phyloP scores from a whole-genome alignment of 2,888 invertebrate species.

The Dynastes tityus region DNA sequence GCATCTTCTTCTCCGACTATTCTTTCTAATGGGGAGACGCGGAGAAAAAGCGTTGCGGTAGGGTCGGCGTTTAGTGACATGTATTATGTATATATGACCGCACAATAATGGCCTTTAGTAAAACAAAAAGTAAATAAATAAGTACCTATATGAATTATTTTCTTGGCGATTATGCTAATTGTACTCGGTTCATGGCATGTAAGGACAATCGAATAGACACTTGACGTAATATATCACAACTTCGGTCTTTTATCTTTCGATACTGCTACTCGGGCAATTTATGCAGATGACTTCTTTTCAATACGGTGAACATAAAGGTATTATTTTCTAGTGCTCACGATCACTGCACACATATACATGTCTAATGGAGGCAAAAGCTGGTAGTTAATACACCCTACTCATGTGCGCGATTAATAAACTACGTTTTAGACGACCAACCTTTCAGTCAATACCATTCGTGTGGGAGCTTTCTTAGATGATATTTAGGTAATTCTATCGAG shows the following conservation, averaged over 20 bases:
- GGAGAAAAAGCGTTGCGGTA: constrained; percentile 41
- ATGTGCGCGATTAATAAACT: too few relatives aligned
- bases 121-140: constrained; percentile 48
- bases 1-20: constrained; percentile 26
- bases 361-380: too few relatives aligned
- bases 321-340: not conserved
- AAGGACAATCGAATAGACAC: constrained; percentile 33
- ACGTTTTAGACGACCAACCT: too few relatives aligned
- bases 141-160: constrained; percentile 38
- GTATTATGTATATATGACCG: constrained; percentile 52
- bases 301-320: not conserved
- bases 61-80: constrained; percentile 50
- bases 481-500: too few relatives aligned
- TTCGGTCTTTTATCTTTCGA: constrained; percentile 14
- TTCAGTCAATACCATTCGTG: too few relatives aligned
- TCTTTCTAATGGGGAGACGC: constrained; percentile 38
- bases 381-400: too few relatives aligned
- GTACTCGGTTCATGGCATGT: constrained; percentile 4
- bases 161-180: constrained; percentile 35
- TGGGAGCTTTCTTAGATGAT: too few relatives aligned
- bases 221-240: constrained; percentile 37
- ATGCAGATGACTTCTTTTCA: constrained; percentile 7
- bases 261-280: constrained; percentile 8
- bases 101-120: constrained; percentile 41
- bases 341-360: not conserved